Percentiles rank a stretch among this genome's conserved stretches.
Evolutionary conservation across 1,140 invertebrate species (phyloP).

Genomic region (Bombus turneri): DNA sequence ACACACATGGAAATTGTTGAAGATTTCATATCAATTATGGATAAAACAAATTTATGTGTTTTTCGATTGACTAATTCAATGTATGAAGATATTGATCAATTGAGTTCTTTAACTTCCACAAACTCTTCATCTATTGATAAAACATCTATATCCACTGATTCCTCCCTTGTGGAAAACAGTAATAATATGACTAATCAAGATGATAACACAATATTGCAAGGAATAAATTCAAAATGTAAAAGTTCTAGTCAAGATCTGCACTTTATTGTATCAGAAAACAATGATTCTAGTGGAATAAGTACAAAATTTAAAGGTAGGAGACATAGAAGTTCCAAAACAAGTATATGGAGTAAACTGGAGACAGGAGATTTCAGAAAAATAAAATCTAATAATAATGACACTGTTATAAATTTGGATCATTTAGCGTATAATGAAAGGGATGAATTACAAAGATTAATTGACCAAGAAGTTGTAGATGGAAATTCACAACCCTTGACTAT

Average conservation of each 20-base stretch:
- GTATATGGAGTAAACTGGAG: conserved; percentile 60
- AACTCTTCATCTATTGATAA: conserved; percentile 73
- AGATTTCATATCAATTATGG: conserved; percentile 84
- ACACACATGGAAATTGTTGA: conserved; percentile 83
- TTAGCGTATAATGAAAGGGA: conserved; percentile 73
- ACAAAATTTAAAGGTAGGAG: conserved; percentile 53
- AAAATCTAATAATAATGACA: conserved; percentile 50
- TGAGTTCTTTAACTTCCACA: conserved; percentile 74
- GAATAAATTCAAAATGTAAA: conserved; percentile 41
- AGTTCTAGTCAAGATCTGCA: conserved; percentile 42
- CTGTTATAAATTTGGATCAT: conserved; percentile 76
- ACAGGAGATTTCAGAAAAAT: conserved; percentile 44
- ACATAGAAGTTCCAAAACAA: conserved; percentile 62
- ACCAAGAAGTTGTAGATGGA: conserved; percentile 68
- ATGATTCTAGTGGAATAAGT: conserved; percentile 20
- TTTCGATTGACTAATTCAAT: conserved; percentile 78
- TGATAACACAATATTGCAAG: conserved; percentile 21
- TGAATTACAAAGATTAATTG: conserved; percentile 72
- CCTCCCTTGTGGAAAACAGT: conserved; percentile 63
- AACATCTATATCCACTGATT: conserved; percentile 76
- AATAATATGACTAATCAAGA: conserved; percentile 48
- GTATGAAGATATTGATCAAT: conserved; percentile 77
- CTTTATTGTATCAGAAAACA: conserved; percentile 41
- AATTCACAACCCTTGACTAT: conserved; percentile 70
- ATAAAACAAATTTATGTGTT: conserved; percentile 73